Percentiles rank a stretch among this genome's conserved stretches.
Evolutionary conservation across 1,140 invertebrate genomes (phyloP).

Genomic region (Apis florea): DNA sequence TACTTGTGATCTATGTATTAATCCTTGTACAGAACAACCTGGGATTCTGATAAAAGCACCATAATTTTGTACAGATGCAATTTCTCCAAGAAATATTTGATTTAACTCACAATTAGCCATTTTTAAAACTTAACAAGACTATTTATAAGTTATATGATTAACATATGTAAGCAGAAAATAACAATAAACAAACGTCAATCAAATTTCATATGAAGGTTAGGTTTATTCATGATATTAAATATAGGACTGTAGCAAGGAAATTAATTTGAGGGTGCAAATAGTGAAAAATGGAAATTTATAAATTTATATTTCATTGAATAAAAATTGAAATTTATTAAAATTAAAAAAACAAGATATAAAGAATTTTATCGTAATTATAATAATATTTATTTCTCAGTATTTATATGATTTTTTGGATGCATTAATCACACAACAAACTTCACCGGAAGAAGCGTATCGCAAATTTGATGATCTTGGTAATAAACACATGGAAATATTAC

Average conservation of each 20-base stretch:
- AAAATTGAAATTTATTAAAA: neutral
- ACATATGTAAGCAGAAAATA: neutral
- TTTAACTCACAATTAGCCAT: conserved; percentile 72
- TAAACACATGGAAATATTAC: conserved; percentile 92
- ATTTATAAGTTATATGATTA: neutral
- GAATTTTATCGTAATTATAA: neutral
- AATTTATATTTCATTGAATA: neutral
- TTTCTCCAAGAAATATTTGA: conserved; percentile 74
- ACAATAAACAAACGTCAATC: neutral
- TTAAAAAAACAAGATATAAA: neutral
- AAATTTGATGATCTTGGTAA: conserved; percentile 98
- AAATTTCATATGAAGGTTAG: conserved; percentile 47
- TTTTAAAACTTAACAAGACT: neutral
- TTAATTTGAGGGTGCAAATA: neutral
- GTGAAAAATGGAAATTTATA: neutral
- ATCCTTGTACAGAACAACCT: conserved; percentile 74
- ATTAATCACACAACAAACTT: conserved; percentile 98
- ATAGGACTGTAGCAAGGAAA: conserved; percentile 32
- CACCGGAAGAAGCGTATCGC: conserved; percentile 97
- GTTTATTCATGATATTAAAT: conserved; percentile 13
- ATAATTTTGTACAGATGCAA: conserved; percentile 77
- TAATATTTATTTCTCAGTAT: conserved; percentile 83
- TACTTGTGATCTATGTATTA: conserved; percentile 76
- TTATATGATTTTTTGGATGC: conserved; percentile 95
- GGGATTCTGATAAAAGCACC: conserved; percentile 80